A percentile compares a stretch with the other conserved stretches of the same genome.
phyloP scores from a whole-genome alignment of 2,113 vertebrate genomes.

The Salvelinus namaycush region DNA sequence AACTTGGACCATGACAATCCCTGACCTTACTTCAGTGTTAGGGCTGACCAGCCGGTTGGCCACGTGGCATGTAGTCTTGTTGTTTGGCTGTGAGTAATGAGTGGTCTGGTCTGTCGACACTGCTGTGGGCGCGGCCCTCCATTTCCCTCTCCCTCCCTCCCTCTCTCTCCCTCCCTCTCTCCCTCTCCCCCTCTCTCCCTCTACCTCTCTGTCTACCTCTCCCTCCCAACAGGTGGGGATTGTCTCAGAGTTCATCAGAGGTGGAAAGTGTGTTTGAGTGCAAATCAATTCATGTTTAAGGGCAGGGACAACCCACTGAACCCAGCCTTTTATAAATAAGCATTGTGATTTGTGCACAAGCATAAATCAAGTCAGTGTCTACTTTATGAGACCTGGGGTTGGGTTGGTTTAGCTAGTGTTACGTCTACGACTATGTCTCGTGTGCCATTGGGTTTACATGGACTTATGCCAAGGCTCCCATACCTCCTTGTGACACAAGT shows the following conservation, averaged over 20 bases:
- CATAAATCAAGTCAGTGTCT: no score
- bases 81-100: conserved; percentile 2
- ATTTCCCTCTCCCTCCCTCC: no score
- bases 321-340: no score
- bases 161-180: background rate
- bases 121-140: background rate
- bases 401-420: no score
- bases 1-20: conserved; percentile 40
- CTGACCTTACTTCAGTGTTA: conserved; percentile 23
- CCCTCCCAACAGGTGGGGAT: conserved; percentile 3
- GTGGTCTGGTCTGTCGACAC: background rate
- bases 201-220: background rate
- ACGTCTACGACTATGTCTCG: no score
- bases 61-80: background rate
- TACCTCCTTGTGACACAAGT: no score
- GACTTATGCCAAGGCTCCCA: no score
- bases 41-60: background rate
- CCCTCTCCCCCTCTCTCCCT: no score
- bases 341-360: no score
- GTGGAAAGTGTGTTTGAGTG: conserved; percentile 13
- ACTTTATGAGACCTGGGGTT: no score
- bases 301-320: background rate
- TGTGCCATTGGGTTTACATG: no score
- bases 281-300: conserved; percentile 22
- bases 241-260: conserved; percentile 30